phyloP scores from a whole-genome alignment of 2,888 invertebrate genomes.

The Eupelmus urozonus region DNA sequence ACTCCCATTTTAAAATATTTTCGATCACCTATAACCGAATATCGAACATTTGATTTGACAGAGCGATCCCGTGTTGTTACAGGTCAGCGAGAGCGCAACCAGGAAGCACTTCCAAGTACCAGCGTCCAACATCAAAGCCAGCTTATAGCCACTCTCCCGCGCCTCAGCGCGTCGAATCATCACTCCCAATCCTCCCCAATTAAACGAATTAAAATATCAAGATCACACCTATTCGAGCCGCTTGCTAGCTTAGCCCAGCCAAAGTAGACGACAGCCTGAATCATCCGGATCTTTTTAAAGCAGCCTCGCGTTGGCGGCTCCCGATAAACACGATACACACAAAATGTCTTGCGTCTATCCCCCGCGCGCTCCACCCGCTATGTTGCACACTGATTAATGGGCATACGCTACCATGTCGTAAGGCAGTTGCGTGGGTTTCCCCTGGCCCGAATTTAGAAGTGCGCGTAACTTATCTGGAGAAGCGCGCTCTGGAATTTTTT shows the following conservation, averaged over 20 bases:
- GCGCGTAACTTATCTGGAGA: no score
- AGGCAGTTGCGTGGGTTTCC: background rate
- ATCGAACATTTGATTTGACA: no score
- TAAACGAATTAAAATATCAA: constrained; percentile 6
- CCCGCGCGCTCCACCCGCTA: constrained; percentile 7
- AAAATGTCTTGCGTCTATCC: background rate
- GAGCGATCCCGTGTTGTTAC: no score
- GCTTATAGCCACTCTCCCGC: background rate
- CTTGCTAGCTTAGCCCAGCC: background rate
- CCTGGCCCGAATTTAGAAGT: constrained; percentile 19
- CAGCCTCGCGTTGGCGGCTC: constrained; percentile 10
- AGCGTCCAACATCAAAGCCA: background rate
- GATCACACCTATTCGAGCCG: background rate
- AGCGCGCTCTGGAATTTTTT: constrained; percentile 28
- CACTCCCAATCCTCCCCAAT: background rate
- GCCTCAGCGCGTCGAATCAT: background rate
- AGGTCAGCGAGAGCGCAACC: no score
- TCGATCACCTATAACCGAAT: no score
- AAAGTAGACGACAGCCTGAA: constrained; percentile 7
- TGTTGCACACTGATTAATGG: no score
- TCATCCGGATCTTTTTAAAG: constrained; percentile 23
- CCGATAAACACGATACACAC: constrained; percentile 45
- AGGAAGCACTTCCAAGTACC: no score
- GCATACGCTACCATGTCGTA: background rate
- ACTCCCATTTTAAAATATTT: no score